Evolutionary conservation across 2,113 vertebrate genomes (phyloP).

Genomic region (Plecturocebus donacophilus): DNA sequence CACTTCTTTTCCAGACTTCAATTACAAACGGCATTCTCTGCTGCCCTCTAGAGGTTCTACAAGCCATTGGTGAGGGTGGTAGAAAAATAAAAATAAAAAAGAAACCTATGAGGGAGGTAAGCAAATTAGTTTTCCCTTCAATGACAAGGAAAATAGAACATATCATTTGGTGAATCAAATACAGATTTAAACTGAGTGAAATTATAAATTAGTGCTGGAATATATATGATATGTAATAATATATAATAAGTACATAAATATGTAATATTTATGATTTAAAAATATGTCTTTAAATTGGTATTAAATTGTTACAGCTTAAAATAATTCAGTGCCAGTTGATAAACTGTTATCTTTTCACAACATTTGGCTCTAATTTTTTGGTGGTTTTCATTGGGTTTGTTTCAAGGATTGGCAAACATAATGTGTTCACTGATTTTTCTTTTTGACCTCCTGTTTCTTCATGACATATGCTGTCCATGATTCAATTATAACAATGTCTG

Average conservation of each 20-base stretch:
- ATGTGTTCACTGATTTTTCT: background rate
- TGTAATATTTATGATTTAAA: background rate
- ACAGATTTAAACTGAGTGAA: background rate
- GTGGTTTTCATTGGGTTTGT: background rate
- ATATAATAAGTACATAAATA: no score
- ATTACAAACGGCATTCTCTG: conserved; percentile 7
- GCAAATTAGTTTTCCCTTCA: background rate
- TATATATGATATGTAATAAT: background rate
- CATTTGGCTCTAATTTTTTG: background rate
- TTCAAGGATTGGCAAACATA: background rate
- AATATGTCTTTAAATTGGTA: background rate
- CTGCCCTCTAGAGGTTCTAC: conserved; percentile 41
- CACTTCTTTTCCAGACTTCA: background rate
- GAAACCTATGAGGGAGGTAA: background rate
- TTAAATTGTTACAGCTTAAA: background rate
- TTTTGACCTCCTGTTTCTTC: background rate
- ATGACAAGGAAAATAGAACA: background rate
- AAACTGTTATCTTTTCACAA: background rate
- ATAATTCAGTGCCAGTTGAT: background rate
- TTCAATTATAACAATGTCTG: background rate
- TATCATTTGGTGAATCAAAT: background rate
- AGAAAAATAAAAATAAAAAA: background rate
- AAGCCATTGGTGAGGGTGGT: background rate
- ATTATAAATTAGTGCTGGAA: background rate
- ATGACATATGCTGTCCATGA: background rate